Percentiles rank a stretch among this genome's conserved stretches.
Evolutionary conservation across 2,888 invertebrate species (phyloP).

Genomic region (Diadegma fenestrale): DNA sequence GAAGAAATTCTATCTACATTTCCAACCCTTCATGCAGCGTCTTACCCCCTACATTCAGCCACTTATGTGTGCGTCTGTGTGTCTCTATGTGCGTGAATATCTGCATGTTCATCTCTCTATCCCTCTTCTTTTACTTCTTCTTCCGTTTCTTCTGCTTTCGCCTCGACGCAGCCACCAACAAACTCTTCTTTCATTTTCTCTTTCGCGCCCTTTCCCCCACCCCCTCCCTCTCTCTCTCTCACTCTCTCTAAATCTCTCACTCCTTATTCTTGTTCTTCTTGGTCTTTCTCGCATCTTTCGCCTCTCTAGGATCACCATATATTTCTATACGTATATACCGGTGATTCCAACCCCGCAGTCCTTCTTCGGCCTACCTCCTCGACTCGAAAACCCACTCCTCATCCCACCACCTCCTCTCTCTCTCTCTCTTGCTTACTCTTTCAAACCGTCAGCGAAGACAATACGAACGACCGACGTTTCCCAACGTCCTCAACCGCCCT

Average conservation of each 20-base stretch:
- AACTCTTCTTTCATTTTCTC: slow-evolving; percentile 25
- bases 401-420: slow-evolving; percentile 72
- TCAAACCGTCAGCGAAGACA: slow-evolving; percentile 56
- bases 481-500: slow-evolving; percentile 39
- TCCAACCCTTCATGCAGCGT: slow-evolving; percentile 85
- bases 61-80: slow-evolving; percentile 35
- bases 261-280: slow-evolving; percentile 62
- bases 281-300: slow-evolving; percentile 61
- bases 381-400: slow-evolving; percentile 39
- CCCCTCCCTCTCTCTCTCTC: slow-evolving; percentile 29
- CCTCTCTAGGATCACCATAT: slow-evolving; percentile 46
- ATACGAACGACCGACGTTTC: slow-evolving; percentile 64
- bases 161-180: slow-evolving; percentile 43
- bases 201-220: slow-evolving; percentile 24
- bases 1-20: slow-evolving; percentile 88
- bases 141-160: slow-evolving; percentile 60
- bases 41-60: slow-evolving; percentile 78
- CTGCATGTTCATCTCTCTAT: slow-evolving; percentile 71
- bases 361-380: slow-evolving; percentile 50
- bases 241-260: slow-evolving; percentile 4
- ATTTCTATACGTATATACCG: slow-evolving; percentile 28
- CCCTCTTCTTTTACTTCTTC: slow-evolving; percentile 68
- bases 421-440: slow-evolving; percentile 49
- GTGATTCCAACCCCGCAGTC: slow-evolving; percentile 26
- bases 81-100: slow-evolving; percentile 68